Evolutionary conservation across 1,140 invertebrate species (phyloP).

Genomic region (Pogonognathellus flavescens): DNA sequence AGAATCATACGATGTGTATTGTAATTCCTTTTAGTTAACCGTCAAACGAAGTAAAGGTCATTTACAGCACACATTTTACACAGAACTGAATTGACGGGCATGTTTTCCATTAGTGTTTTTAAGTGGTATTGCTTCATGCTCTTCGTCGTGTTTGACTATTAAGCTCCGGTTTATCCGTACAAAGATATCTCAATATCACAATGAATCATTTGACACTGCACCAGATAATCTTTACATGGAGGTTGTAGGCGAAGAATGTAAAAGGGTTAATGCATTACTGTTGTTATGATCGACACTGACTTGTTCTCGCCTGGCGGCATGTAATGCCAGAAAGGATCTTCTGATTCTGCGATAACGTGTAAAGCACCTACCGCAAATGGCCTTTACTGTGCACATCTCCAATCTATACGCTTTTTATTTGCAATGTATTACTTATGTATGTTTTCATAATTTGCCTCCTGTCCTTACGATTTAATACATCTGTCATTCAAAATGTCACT

Average conservation of each 20-base stretch:
- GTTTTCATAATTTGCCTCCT: slow-evolving; percentile 29
- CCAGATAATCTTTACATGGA: neutral
- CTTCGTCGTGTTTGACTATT: neutral
- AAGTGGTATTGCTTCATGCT: neutral
- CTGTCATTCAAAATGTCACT: slow-evolving; percentile 33
- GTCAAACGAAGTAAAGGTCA: neutral
- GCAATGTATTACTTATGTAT: neutral
- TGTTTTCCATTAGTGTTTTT: neutral
- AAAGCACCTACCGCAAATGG: too few relatives aligned
- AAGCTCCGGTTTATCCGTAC: neutral
- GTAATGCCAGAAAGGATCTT: neutral
- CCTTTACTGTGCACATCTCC: too few relatives aligned
- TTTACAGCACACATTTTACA: neutral
- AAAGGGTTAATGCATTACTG: slow-evolving; percentile 35
- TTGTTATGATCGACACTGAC: slow-evolving; percentile 26
- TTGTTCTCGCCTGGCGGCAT: slow-evolving; percentile 26
- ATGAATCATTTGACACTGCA: neutral
- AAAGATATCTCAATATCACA: neutral
- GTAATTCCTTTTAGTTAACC: too few relatives aligned
- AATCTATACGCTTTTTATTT: too few relatives aligned
- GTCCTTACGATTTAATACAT: slow-evolving; percentile 24
- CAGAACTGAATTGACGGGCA: neutral
- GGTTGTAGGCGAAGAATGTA: neutral
- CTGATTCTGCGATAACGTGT: too few relatives aligned
- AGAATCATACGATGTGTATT: too few relatives aligned